phyloP scores from a whole-genome alignment of 2,888 invertebrate species.

The Alsophila aescularia region DNA sequence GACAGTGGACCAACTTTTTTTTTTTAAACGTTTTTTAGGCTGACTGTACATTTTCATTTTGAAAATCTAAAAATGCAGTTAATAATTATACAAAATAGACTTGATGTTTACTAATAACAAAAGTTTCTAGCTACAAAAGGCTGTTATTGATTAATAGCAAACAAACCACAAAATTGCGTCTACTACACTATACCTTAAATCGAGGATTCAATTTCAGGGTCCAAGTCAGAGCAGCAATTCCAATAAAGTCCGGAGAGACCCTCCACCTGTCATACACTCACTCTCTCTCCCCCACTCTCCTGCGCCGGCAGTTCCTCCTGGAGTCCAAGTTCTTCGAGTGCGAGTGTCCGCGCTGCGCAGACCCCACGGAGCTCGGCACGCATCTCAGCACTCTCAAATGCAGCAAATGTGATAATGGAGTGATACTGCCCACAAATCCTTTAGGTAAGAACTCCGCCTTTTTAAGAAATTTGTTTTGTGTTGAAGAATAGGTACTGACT shows the following conservation, averaged over 20 bases:
- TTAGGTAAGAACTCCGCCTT: conserved; percentile 81
- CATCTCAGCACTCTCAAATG: conserved; percentile 92
- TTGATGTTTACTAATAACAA: too few relatives aligned
- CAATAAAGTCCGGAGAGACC: conserved; percentile 86
- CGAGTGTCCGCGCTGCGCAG: conserved; percentile 89
- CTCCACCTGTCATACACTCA: conserved; percentile 91
- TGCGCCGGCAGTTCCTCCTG: conserved; percentile 87
- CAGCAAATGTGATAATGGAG: conserved; percentile 89
- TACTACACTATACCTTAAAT: too few relatives aligned
- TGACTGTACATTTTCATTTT: too few relatives aligned
- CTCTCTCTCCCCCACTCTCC: conserved; percentile 88
- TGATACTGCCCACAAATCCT: conserved; percentile 86
- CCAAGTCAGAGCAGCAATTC: conserved; percentile 87
- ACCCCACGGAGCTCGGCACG: conserved; percentile 92
- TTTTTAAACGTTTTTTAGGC: too few relatives aligned
- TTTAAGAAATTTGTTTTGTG: too few relatives aligned
- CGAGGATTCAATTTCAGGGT: conserved; percentile 74
- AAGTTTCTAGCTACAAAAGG: too few relatives aligned
- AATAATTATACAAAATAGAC: too few relatives aligned
- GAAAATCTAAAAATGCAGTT: too few relatives aligned
- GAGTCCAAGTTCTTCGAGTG: conserved; percentile 93
- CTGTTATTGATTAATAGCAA: too few relatives aligned
- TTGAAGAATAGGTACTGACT: too few relatives aligned
- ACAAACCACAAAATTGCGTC: too few relatives aligned
- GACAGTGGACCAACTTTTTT: too few relatives aligned